phyloP scores from a whole-genome alignment of 2,797 vertebrate genomes.

The Neostethus bicornis region DNA sequence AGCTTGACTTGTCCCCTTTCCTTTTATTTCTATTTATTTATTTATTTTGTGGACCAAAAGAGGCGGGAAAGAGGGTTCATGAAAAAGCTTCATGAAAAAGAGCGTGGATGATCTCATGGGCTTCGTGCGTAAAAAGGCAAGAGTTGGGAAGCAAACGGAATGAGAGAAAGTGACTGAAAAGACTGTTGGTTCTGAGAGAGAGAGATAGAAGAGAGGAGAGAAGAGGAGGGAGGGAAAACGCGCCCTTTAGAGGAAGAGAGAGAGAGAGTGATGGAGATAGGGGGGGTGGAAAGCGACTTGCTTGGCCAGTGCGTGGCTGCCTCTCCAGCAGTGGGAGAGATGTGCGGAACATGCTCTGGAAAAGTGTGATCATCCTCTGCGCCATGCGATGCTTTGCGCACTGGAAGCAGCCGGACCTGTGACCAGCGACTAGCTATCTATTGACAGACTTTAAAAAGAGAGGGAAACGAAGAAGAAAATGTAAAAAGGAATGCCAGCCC shows the following conservation, averaged over 20 bases:
- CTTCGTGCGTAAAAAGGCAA: conserved; percentile 61
- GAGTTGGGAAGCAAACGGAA: conserved; percentile 17
- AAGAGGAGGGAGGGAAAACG: conserved; percentile 12
- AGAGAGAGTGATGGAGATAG: conserved; percentile 29
- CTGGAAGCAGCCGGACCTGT: conserved; percentile 25
- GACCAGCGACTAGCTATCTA: conserved; percentile 6
- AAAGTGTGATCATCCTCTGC: conserved; percentile 63
- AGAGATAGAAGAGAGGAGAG: conserved; percentile 8
- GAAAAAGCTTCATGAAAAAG: no score
- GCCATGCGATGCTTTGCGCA: conserved; percentile 66
- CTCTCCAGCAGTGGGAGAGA: conserved; percentile 67
- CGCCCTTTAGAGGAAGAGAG: conserved; percentile 5
- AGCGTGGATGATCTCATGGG: conserved; percentile 3
- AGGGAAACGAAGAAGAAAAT: conserved; percentile 4
- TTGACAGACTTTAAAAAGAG: neutral
- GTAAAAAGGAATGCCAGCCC: conserved; percentile 41
- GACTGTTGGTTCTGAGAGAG: conserved; percentile 1
- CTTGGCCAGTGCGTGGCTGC: conserved; percentile 60
- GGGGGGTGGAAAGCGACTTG: conserved; percentile 57
- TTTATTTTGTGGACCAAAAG: no score
- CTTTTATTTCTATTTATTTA: no score
- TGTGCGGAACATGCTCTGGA: conserved; percentile 71
- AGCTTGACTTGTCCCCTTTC: no score
- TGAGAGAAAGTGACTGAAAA: conserved; percentile 7
- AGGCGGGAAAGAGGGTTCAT: no score